Evolutionary conservation across 2,797 vertebrate genomes (phyloP).

Genomic region (Chelon labrosus): DNA sequence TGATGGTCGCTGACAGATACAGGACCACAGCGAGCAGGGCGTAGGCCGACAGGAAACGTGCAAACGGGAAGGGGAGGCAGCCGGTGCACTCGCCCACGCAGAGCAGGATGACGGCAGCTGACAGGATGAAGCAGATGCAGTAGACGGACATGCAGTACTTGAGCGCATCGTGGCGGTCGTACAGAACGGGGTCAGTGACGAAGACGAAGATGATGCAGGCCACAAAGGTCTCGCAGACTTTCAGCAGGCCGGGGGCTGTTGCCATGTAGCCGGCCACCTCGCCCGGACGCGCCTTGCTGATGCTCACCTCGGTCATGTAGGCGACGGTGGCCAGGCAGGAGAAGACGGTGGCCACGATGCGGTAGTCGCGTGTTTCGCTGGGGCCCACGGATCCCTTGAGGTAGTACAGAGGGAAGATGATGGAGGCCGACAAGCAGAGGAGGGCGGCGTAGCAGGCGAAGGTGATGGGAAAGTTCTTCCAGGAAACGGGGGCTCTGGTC

Average conservation of each 20-base stretch:
- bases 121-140: constrained; percentile 93
- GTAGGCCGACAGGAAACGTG: constrained; percentile 89
- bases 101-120: constrained; percentile 86
- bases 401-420: constrained; percentile 91
- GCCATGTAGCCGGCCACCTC: constrained; percentile 94
- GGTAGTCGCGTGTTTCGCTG: constrained; percentile 57
- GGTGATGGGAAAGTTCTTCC: constrained; percentile 95
- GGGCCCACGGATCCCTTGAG: constrained; percentile 68
- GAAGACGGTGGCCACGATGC: constrained; percentile 86
- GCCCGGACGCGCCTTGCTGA: constrained; percentile 89
- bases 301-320: constrained; percentile 89
- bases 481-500: constrained; percentile 88
- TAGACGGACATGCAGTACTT: constrained; percentile 92
- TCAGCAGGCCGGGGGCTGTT: constrained; percentile 90
- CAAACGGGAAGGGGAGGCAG: constrained; percentile 88
- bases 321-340: constrained; percentile 90
- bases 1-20: constrained; percentile 88
- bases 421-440: constrained; percentile 90
- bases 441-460: constrained; percentile 91
- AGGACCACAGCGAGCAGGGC: constrained; percentile 88
- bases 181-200: constrained; percentile 78
- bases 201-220: constrained; percentile 94
- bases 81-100: constrained; percentile 91
- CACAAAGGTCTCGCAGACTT: constrained; percentile 92
- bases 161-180: constrained; percentile 73